Evolutionary conservation across 2,888 invertebrate species (phyloP).

Genomic region (Euzophera pinguis): DNA sequence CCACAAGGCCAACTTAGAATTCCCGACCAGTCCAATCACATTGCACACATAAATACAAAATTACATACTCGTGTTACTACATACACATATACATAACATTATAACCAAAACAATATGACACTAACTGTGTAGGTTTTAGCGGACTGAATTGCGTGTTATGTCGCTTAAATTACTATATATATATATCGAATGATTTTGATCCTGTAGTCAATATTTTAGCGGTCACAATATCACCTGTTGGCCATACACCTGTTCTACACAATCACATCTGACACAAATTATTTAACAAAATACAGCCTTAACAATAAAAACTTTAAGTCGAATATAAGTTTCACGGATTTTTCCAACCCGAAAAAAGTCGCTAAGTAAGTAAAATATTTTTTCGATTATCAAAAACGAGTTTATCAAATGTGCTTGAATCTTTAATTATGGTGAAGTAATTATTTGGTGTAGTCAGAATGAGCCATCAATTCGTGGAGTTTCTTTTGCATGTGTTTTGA

Average conservation of each 20-base stretch:
- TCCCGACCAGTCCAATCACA: conserved; percentile 40
- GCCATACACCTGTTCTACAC: conserved; percentile 67
- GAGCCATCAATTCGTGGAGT: too few species aligned
- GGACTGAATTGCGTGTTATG: conserved; percentile 23
- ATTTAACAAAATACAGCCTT: conserved; percentile 31
- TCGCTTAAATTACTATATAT: conserved; percentile 42
- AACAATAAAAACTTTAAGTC: conserved; percentile 21
- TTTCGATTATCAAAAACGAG: conserved; percentile 5
- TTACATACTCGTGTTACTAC: conserved; percentile 35
- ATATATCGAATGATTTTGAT: conserved; percentile 67
- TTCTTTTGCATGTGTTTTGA: too few species aligned
- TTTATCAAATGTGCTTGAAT: neutral
- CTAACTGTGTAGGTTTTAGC: conserved; percentile 22
- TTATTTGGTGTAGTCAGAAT: neutral
- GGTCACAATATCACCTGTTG: conserved; percentile 76
- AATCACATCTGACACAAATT: conserved; percentile 66
- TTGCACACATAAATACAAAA: conserved; percentile 36
- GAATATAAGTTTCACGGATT: neutral
- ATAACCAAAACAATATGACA: conserved; percentile 22
- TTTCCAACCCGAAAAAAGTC: neutral
- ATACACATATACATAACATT: conserved; percentile 28
- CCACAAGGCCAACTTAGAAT: conserved; percentile 27
- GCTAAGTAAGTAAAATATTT: conserved; percentile 21
- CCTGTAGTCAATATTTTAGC: conserved; percentile 69
- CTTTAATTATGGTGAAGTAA: neutral